Conservation (phyloP, 2,797 vertebrate genomes). For the Cossypha heuglini region DNA sequence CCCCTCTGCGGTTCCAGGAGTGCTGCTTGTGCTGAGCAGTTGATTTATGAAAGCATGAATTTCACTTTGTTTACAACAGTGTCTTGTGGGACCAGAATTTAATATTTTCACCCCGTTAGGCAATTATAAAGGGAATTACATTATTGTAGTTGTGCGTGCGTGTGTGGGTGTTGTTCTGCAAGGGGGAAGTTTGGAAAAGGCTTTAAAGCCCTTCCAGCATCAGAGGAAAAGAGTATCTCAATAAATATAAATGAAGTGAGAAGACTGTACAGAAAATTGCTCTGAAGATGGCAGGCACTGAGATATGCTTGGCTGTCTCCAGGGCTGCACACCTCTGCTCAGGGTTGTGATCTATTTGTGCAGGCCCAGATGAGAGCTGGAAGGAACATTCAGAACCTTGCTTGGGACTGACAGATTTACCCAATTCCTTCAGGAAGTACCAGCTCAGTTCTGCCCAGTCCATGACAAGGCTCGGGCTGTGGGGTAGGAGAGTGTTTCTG, state of each 20-base stretch:
- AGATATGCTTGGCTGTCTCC: background rate
- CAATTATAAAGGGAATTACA: background rate
- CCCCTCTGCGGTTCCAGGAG: background rate
- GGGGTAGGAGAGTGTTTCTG: background rate
- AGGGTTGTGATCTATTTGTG: background rate
- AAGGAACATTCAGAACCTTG: background rate
- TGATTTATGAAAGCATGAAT: background rate
- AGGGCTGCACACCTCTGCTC: background rate
- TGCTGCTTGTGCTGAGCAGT: background rate
- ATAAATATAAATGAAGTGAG: background rate
- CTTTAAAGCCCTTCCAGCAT: background rate
- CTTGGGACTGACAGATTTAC: background rate
- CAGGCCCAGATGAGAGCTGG: background rate
- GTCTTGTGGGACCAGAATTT: background rate
- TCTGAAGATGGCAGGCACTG: background rate
- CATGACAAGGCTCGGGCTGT: background rate
- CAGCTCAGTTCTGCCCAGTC: background rate
- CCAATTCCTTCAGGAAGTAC: background rate
- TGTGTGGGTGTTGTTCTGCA: background rate
- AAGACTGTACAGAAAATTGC: background rate
- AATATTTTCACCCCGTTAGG: background rate
- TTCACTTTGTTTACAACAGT: background rate
- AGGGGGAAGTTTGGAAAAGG: background rate
- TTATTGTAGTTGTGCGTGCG: background rate
- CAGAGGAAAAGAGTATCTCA: background rate